Percentiles rank a stretch among this genome's conserved stretches.
Evolutionary conservation across 30 jellyfish, hydroid and myxozoan species (phyloP).

Genomic region (Calvadosia cruxmelitensis): DNA sequence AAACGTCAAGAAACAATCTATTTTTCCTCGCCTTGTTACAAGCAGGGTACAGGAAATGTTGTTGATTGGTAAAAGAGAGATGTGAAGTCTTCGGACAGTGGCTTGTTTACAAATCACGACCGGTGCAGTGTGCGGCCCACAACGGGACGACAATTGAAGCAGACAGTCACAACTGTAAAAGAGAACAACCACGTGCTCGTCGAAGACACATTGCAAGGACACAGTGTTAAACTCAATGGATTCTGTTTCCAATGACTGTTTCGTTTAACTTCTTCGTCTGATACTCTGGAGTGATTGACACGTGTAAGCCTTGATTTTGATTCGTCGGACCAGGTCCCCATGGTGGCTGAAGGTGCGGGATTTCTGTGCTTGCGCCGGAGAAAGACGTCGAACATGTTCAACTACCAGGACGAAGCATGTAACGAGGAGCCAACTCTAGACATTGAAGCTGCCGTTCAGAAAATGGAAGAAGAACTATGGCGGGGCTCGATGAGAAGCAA

Average conservation of each 20-base stretch:
- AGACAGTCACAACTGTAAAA: too few species aligned
- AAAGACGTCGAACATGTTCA: neutral
- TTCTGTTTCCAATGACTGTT: too few species aligned
- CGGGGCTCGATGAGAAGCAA: neutral
- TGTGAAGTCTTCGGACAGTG: neutral
- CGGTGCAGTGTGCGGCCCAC: too few species aligned
- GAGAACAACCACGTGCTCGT: too few species aligned
- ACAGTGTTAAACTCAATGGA: too few species aligned
- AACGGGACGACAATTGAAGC: too few species aligned
- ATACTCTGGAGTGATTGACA: too few species aligned
- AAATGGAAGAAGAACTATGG: neutral
- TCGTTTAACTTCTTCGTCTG: too few species aligned
- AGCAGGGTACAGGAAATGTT: conserved; percentile 1
- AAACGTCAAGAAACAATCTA: too few species aligned
- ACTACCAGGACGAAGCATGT: neutral
- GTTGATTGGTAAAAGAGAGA: neutral
- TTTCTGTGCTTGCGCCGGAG: neutral
- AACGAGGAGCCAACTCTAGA: neutral
- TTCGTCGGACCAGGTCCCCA: too few species aligned
- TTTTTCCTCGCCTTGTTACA: neutral
- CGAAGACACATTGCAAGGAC: too few species aligned
- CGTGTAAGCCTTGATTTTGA: too few species aligned
- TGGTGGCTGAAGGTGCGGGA: neutral
- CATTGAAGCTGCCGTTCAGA: neutral
- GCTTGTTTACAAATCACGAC: neutral